A percentile compares a stretch with the other conserved stretches of the same genome.
Conservation (phyloP, 2,888 invertebrate species). For the Vanessa cardui region DNA sequence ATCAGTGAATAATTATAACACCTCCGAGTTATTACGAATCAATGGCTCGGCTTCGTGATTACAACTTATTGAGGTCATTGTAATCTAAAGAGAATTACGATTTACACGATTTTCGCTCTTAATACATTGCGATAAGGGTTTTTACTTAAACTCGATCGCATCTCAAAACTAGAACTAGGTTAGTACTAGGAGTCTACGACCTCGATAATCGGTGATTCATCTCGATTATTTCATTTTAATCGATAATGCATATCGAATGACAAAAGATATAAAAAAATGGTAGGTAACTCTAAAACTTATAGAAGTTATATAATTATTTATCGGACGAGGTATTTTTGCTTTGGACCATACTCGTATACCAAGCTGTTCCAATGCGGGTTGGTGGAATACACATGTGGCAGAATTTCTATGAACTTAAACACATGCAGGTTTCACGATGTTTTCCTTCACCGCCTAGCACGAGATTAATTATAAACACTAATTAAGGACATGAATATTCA, state of each 20-base stretch:
- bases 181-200: constrained; percentile 18
- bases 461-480: too few relatives aligned
- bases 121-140: neutral
- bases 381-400: too few relatives aligned
- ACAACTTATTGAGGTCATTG: constrained; percentile 29
- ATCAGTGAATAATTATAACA: constrained; percentile 1
- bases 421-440: too few relatives aligned
- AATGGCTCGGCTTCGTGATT: constrained; percentile 20
- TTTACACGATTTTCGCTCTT: neutral
- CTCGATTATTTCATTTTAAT: neutral
- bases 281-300: too few relatives aligned
- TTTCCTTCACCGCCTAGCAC: too few relatives aligned
- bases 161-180: constrained; percentile 25
- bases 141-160: neutral
- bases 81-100: neutral
- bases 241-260: neutral
- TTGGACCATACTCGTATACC: too few relatives aligned
- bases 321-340: too few relatives aligned
- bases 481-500: too few relatives aligned
- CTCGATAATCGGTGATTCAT: constrained; percentile 15
- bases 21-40: constrained; percentile 21
- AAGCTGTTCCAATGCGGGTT: too few relatives aligned
- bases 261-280: neutral
- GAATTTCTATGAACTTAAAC: too few relatives aligned
- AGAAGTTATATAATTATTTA: too few relatives aligned